Base-by-base conservation (phyloP, 2,888 invertebrate species). In the Clanis bilineata region DNA sequence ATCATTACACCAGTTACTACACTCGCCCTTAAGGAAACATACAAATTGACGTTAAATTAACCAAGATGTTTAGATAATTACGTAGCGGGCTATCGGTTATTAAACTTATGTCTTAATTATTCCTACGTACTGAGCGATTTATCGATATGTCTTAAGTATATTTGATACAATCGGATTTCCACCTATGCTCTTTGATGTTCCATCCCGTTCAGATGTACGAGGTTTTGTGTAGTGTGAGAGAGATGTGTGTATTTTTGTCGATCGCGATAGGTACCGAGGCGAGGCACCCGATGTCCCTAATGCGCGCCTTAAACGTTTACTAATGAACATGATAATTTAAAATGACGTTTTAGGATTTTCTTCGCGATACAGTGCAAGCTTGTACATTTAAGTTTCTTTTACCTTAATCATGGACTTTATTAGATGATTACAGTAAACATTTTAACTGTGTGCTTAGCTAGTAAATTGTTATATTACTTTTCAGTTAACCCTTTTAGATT, bases 301-400 rank as follows among this genome's bases (percentile, higher is more conserved):
- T 90, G 89, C 88, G 84, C 85, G 88, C 87, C 85, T 90, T 87
- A 88, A 90, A 91, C 90, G 90, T 89, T 88, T 88, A 90, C 89
- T 91, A 92, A 92, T 90, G 90, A 90, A 86, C 86, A 89, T 86
- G 87, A 90, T 91, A 90, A 91, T 89, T 90, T 89, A 86, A 90
- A 87, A 88, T 88, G 90, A 90, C 90, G 87, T 88, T 89, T 90
- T 85, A 79, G 82, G 85, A 88, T 90, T 90, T 89, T 83, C 86
- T 83, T 70, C 66, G 67, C 55, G 55, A 56, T 51, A 6, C 15
- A 4, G 25, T n/a, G 18, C 38, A 47, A 25, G 38, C 15, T 38
- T 38, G 39, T 21, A 18, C 23, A 23, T 38, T 9, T 22, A 9
- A 23, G 38, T 47, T 22, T 4, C 12, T 15, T 45, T 38, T 45